These are phyloP conservation scores for Atethmia centrago DNA, from an alignment of 2,888 invertebrate species.

Conservation along the genomic window DNA sequence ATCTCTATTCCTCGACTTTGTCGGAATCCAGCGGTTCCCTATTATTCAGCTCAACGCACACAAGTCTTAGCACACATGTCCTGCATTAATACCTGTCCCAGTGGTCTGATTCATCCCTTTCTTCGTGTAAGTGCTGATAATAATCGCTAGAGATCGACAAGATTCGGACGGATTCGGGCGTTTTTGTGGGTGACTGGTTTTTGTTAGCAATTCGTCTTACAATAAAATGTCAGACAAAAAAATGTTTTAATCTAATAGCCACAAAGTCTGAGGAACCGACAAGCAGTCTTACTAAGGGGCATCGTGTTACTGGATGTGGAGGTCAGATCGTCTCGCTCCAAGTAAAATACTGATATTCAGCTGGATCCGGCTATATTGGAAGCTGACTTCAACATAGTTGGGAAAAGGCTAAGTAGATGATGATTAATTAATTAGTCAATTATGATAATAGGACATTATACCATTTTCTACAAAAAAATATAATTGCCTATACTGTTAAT, in stretches of 20 bases:
- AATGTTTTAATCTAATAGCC: too few relatives aligned
- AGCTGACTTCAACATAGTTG: neutral
- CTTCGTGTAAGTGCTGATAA: slow-evolving; percentile 15
- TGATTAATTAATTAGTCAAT: too few relatives aligned
- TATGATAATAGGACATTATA: too few relatives aligned
- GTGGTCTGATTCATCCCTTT: slow-evolving; percentile 35
- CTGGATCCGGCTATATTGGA: neutral
- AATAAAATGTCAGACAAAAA: too few relatives aligned
- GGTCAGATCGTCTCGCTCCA: neutral
- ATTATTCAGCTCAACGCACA: slow-evolving; percentile 25
- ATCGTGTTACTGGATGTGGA: neutral
- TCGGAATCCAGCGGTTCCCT: neutral
- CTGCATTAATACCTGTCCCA: slow-evolving; percentile 50
- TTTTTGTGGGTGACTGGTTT: neutral
- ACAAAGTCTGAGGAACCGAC: neutral
- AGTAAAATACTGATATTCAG: neutral
- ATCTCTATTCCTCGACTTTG: neutral
- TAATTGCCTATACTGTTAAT: neutral
- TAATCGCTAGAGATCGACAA: neutral
- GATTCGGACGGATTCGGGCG: neutral
- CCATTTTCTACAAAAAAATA: too few relatives aligned
- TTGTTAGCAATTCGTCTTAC: too few relatives aligned
- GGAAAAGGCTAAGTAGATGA: neutral
- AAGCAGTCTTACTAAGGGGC: neutral
- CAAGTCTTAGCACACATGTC: slow-evolving; percentile 15